phyloP scores from a whole-genome alignment of 2,888 invertebrate species.

The Caprella mutica region DNA sequence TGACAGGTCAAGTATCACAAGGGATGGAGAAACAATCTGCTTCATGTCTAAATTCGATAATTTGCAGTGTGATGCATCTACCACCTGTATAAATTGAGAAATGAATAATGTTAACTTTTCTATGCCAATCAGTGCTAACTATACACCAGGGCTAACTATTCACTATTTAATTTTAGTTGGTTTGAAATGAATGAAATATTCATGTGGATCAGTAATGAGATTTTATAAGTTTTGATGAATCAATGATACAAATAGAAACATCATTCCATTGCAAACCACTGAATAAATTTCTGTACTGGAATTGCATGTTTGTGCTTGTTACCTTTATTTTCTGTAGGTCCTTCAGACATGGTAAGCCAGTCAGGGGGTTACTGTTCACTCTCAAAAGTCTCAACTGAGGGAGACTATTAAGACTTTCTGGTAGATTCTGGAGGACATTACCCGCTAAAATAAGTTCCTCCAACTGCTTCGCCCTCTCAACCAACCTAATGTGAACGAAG shows the following conservation, averaged over 20 bases:
- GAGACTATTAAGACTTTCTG: slow-evolving; percentile 60
- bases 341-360: slow-evolving; percentile 17
- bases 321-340: slow-evolving; percentile 24
- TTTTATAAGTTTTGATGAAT: too few relatives aligned
- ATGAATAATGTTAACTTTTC: not conserved
- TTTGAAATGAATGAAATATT: too few relatives aligned
- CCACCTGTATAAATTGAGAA: slow-evolving; percentile 11
- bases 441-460: slow-evolving; percentile 74
- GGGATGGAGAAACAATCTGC: slow-evolving; percentile 20
- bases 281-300: too few relatives aligned
- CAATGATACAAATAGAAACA: too few relatives aligned
- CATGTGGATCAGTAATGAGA: too few relatives aligned
- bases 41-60: slow-evolving; percentile 21
- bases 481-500: slow-evolving; percentile 46
- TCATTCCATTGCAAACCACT: too few relatives aligned
- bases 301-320: too few relatives aligned
- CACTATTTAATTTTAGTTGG: too few relatives aligned
- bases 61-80: slow-evolving; percentile 26
- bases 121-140: not conserved
- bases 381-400: slow-evolving; percentile 60
- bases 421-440: slow-evolving; percentile 61
- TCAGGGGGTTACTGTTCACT: slow-evolving; percentile 66
- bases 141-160: too few relatives aligned
- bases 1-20: slow-evolving; percentile 23
- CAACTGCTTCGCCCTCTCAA: slow-evolving; percentile 62